Conservation (phyloP, 2,888 invertebrate species). For the Drosophila anomalata region DNA sequence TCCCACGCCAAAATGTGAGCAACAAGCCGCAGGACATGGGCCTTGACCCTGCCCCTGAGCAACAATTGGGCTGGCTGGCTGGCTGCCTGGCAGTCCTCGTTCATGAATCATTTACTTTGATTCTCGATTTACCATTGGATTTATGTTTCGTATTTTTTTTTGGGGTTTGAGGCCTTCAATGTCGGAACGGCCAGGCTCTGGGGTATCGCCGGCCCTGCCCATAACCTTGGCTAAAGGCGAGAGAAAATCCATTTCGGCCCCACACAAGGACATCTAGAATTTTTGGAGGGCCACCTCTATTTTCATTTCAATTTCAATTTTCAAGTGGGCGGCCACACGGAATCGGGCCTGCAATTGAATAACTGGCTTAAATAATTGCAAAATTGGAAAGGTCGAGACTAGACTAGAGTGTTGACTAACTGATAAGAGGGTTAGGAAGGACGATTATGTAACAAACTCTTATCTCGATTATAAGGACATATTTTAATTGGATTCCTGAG, state of each 20-base stretch:
- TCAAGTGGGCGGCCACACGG: slow-evolving; percentile 14
- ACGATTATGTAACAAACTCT: neutral
- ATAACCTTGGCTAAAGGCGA: slow-evolving; percentile 33
- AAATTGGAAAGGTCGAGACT: slow-evolving; percentile 13
- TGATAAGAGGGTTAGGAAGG: neutral
- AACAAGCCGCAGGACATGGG: slow-evolving; percentile 55
- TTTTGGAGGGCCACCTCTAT: slow-evolving; percentile 5
- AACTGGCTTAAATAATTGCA: slow-evolving; percentile 10
- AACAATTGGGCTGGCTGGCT: slow-evolving; percentile 52
- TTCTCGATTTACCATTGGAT: slow-evolving; percentile 6
- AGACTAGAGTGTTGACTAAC: neutral
- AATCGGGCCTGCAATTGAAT: slow-evolving; percentile 28
- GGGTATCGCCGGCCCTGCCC: slow-evolving; percentile 32
- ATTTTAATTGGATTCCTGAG: neutral
- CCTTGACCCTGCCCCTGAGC: slow-evolving; percentile 63
- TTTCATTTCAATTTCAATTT: slow-evolving; percentile 40
- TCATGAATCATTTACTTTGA: slow-evolving; percentile 39
- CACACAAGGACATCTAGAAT: slow-evolving; percentile 17
- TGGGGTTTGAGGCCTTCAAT: neutral
- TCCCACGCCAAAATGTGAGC: slow-evolving; percentile 48
- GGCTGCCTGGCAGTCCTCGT: slow-evolving; percentile 33
- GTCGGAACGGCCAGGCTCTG: slow-evolving; percentile 11
- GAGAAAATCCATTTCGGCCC: slow-evolving; percentile 37
- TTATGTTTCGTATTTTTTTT: slow-evolving; percentile 2
- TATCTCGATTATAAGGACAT: neutral